Evolutionary conservation across 53 echinoderm and acorn worm species (phyloP), one percentile per base, ranked within the genome.

Genomic region (Pentamera pediparva): DNA sequence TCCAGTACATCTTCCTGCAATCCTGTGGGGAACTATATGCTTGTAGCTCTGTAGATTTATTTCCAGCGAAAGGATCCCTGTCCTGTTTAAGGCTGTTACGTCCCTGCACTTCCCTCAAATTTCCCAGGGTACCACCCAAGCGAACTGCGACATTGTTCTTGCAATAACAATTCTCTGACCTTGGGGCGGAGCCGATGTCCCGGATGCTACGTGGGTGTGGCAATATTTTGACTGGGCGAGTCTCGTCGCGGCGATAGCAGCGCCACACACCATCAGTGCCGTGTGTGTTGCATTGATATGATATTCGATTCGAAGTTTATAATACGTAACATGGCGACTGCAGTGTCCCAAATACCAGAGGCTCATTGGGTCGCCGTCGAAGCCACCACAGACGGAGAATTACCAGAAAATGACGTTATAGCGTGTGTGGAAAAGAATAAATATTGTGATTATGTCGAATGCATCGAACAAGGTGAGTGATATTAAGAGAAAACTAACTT

Each of bases 401-500:
- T 58, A 48, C 67, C 67, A 22, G 75, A 80, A 40, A 67, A 75
- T 56, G 80, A 69, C 18, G 72, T 32, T 21, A 52, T 80, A 75
- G 80, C 67, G 52, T 65, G 49, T 28, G 20, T 30, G 25, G 67
- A 67, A 36, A 92, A 76, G 82, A 92, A 92, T 78, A 92, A 92
- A 75, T 92, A 92, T 76, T 92, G 92, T 70, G 88, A 81, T 35
- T 92, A 92, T 75, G 75, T 73, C 38, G 75, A 88, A 69, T 92
- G 92, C 71, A 88, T 81, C 76, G 92, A 92, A 79, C 73, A 92
- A 64, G 85, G 92, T 92, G 75, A 92, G 92, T 88, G 28, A 22
- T 11, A 26, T 67, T 47, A 30, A 15, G 28, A 54, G 54, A n/a
- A n/a, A n/a, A n/a, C n/a, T n/a, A n/a, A n/a, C n/a, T n/a, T n/a